Evolutionary conservation across 2,888 invertebrate species (phyloP), one percentile per base, ranked within the genome.

Genomic region (Drosophila lacicola): DNA sequence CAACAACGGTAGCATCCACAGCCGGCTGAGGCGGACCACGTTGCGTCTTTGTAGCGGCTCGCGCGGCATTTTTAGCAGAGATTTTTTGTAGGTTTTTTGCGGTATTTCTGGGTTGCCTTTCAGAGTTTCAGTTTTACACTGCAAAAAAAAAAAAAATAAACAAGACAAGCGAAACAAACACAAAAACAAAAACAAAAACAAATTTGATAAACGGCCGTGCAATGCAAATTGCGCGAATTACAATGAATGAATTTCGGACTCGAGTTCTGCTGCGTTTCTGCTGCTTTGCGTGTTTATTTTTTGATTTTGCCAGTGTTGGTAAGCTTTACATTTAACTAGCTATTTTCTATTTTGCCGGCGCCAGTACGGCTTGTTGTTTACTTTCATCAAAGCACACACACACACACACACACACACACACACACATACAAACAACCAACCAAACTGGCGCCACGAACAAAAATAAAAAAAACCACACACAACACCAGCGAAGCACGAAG

Each of bases 1-100:
- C 73, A 88, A 49, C 41, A 90, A 58, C 56, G 88, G 56, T 36
- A 81, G 57, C 76, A 78, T 63, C 78, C 87, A 83, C 25, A 80
- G 58, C 34, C 74, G 80, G 58, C 62, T 41, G 47, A 36, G 14
- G 37, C 39, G 44, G 62, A 45, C 51, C 46, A 55, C 64, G 65
- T 55, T 57, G 63, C 69, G 62, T 58, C 74, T 50, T 77, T 61
- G 62, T 57, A 57, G 70, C 70, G 69, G 65, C 60, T 77, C 57
- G 62, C 53, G 74, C 74, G 71, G 69, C 73, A 71, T 85, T 55
- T 68, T 67, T 0, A 53, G 41, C 51, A 46, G 39, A 42, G 25
- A 49, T 50, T 39, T 58, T 17, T 49, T 62, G 17, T 46, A 25
- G 44, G 17, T 56, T 56, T 60, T 42, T 14, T 29, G 29, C 29